A percentile compares a stretch with the other conserved stretches of the same genome.
Evolutionary conservation across 2,113 vertebrate species (phyloP).

Genomic region (Rynchops niger): DNA sequence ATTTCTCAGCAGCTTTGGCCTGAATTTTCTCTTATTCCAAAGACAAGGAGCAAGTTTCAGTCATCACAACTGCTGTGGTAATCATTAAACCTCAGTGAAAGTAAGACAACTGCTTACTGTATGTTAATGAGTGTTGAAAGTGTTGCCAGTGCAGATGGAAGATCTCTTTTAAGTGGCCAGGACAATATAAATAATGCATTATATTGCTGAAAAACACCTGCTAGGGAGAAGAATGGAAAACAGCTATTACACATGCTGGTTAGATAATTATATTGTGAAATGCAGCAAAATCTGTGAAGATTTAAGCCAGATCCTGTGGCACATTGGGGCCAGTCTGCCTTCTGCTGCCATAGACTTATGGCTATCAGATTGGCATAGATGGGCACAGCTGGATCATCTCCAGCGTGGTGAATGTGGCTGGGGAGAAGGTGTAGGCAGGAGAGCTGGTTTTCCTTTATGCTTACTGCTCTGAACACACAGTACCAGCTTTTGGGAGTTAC

Average conservation of each 20-base stretch:
- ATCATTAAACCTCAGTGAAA: neutral
- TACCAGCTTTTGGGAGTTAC: neutral
- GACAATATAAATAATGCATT: conserved; percentile 32
- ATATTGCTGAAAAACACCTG: conserved; percentile 17
- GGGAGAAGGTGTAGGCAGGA: neutral
- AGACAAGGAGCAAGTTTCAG: neutral
- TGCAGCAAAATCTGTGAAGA: neutral
- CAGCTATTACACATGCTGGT: neutral
- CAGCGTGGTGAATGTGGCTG: neutral
- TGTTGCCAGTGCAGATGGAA: conserved; percentile 17
- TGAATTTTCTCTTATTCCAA: neutral
- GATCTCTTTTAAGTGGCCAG: conserved; percentile 6
- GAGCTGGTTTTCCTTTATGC: neutral
- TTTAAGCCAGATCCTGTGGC: neutral
- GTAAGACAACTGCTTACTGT: neutral
- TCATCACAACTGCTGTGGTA: neutral
- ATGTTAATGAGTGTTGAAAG: neutral
- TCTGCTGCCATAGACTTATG: neutral
- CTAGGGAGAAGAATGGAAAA: neutral
- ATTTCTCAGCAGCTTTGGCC: neutral
- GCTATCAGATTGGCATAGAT: neutral
- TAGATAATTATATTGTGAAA: neutral
- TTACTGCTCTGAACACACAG: neutral
- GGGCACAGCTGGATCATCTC: neutral
- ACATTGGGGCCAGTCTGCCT: neutral